These are phyloP conservation scores for Drosophila truncata DNA, from an alignment of 1,140 invertebrate genomes.

Conservation along the genomic window DNA sequence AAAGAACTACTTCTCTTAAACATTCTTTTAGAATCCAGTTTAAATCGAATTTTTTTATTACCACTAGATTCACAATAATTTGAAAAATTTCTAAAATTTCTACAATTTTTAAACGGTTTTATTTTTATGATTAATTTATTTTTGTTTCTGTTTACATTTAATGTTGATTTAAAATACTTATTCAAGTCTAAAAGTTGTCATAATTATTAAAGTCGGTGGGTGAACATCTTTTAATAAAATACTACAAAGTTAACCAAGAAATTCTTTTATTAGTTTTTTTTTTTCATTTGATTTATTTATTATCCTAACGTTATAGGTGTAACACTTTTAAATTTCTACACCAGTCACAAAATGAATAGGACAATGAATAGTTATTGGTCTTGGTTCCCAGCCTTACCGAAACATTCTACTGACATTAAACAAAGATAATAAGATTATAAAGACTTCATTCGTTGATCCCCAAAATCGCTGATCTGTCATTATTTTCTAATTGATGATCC, in stretches of 20 bases:
- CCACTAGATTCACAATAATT: background rate
- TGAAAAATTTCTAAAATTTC: no score
- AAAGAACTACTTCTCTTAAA: no score
- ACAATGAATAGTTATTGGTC: no score
- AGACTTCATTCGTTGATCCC: background rate
- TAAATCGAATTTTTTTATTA: background rate
- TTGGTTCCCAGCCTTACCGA: no score
- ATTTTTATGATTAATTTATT: background rate
- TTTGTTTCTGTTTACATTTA: background rate
- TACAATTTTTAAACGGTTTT: background rate
- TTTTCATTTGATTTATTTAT: no score
- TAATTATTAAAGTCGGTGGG: background rate
- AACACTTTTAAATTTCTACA: no score
- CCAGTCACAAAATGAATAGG: no score
- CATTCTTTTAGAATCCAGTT: no score
- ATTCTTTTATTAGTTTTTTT: no score
- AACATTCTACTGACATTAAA: no score
- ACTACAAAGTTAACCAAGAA: background rate
- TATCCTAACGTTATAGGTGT: no score
- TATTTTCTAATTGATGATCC: background rate
- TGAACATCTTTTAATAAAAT: background rate
- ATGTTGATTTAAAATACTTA: background rate
- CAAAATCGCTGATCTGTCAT: slow-evolving; percentile 1
- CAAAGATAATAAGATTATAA: no score
- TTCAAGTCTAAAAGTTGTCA: background rate